phyloP scores from a whole-genome alignment of 2,113 vertebrate genomes.

The Equus quagga region DNA sequence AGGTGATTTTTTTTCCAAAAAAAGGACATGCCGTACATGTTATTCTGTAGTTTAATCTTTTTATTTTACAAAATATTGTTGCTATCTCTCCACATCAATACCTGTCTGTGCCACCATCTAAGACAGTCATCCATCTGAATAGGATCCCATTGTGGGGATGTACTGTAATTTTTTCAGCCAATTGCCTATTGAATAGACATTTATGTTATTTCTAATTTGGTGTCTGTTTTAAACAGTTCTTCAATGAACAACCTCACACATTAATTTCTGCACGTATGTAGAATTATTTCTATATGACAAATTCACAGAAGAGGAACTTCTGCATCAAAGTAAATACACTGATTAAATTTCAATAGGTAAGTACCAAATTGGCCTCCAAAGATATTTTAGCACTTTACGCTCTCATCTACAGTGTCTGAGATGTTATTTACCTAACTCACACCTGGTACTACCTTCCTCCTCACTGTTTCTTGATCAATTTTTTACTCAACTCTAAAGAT shows the following conservation, averaged over 20 bases:
- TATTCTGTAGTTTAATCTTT: background rate
- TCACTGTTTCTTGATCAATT: background rate
- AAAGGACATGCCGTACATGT: background rate
- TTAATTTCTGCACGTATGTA: background rate
- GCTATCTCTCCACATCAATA: background rate
- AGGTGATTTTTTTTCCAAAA: background rate
- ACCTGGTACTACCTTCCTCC: background rate
- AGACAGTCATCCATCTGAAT: background rate
- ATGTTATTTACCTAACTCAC: background rate
- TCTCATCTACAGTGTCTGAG: background rate
- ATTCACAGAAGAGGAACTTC: background rate
- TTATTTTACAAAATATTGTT: background rate
- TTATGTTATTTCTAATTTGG: background rate
- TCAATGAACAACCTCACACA: background rate
- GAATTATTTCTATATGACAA: conserved; percentile 19
- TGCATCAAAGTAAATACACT: background rate
- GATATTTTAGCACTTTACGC: background rate
- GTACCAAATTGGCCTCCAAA: background rate
- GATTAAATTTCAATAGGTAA: background rate
- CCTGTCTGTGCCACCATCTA: background rate
- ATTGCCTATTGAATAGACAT: background rate
- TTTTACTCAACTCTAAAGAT: background rate
- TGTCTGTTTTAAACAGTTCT: conserved; percentile 38
- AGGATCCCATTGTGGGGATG: background rate
- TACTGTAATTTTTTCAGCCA: background rate